Evolutionary conservation across 2,797 vertebrate species (phyloP).

Genomic region (Pachyuromys duprasi): DNA sequence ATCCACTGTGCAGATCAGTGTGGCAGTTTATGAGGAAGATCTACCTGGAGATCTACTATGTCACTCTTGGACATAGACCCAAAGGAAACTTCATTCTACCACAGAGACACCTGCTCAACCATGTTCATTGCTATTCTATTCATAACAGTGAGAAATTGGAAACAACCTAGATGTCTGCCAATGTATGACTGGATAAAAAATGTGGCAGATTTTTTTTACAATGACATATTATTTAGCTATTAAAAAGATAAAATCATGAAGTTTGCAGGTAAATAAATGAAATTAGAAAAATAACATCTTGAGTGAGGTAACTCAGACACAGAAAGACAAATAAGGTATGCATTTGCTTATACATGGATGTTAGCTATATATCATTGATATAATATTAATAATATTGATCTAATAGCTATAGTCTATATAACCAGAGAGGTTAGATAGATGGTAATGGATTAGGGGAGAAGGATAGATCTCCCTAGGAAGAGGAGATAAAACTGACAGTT

Average conservation of each 20-base stretch:
- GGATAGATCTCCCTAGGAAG: neutral
- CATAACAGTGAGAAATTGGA: neutral
- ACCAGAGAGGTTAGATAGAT: neutral
- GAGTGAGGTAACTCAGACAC: neutral
- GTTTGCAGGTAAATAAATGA: neutral
- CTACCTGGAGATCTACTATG: neutral
- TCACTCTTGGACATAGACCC: neutral
- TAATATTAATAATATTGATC: too few relatives aligned
- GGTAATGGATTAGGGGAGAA: too few relatives aligned
- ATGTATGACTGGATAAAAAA: too few relatives aligned
- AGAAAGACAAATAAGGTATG: neutral
- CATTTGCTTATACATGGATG: neutral
- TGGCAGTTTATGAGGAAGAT: too few relatives aligned
- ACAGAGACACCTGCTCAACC: neutral
- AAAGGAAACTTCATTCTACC: neutral
- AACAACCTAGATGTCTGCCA: neutral
- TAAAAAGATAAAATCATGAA: neutral
- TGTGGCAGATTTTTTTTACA: neutral
- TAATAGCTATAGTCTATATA: neutral
- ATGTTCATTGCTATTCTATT: neutral
- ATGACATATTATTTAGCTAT: neutral
- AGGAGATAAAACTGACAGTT: neutral
- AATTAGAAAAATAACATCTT: neutral
- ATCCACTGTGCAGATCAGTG: neutral
- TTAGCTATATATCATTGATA: neutral